Evolutionary conservation across 2,113 vertebrate genomes (phyloP), one percentile per base, ranked within the genome.

Genomic region (Odontesthes bonariensis): DNA sequence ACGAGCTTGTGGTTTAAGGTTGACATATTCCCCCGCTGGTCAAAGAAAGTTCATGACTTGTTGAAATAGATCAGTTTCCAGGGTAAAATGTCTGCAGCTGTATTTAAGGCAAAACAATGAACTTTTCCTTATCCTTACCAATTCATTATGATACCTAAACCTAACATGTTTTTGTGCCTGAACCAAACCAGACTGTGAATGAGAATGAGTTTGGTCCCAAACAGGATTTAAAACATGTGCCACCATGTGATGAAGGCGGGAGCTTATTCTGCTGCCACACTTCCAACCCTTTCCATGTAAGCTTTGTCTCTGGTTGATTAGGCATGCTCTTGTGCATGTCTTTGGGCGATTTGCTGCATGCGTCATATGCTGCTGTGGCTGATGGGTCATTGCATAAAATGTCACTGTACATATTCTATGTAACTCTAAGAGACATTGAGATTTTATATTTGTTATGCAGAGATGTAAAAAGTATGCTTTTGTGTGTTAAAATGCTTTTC

Each of bases 21-120:
- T 75, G 75, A 77, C 54, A 13, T 70, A 73, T 77, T 58, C 56
- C 3, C 44, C 38, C 23, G 16, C 10, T 16, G 70, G 70, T 57
- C 76, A 66, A 17, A 9, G 20, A 73, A 49, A 69, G 58, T 46
- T 77, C 47, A 57, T 67, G 64, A 52, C 49, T 38, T 78, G 61
- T 51, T 69, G 51, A 81, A 49, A n/a, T 9, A n/a, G 44, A 49
- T 65, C 46, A 33, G 11, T 53, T 31, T 10, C 46, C 6, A 13
- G 61, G 51, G 1, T 19, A 32, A 64, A 64, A 35, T 64, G 44
- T 51, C 49, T 47, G 32, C 14, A 47, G 17, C 49, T 49, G 14
- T 49, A 23, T 55, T 55, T 14, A 12, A 14, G 13, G 1, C 22
- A 16, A 35, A 58, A 38, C 56, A 9, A n/a, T n/a, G 19, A 19